These are phyloP conservation scores for Arnoldichthys spilopterus DNA, from an alignment of 2,797 vertebrate genomes.

Conservation along the genomic window DNA sequence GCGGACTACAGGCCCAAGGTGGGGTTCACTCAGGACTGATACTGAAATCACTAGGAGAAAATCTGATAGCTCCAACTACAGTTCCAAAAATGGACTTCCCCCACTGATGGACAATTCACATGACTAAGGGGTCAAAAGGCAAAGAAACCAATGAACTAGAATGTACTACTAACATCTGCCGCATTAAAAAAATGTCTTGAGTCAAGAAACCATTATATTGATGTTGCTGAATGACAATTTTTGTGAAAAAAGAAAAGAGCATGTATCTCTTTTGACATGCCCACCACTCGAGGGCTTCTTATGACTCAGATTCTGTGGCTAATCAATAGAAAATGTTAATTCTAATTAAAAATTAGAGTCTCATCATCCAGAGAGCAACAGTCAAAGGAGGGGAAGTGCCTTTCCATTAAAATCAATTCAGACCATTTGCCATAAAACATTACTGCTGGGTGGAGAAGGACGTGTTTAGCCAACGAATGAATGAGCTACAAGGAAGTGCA, in stretches of 20 bases:
- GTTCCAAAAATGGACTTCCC: conserved; percentile 1
- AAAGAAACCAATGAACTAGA: not conserved
- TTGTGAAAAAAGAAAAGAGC: too few species aligned
- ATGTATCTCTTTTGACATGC: too few species aligned
- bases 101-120: not conserved
- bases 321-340: not conserved
- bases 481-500: not conserved
- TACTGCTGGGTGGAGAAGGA: conserved; percentile 21
- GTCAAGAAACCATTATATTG: not conserved
- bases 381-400: not conserved
- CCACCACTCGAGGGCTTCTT: not conserved
- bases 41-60: not conserved
- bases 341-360: not conserved
- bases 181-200: too few species aligned
- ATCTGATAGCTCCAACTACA: not conserved
- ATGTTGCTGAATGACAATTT: too few species aligned
- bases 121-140: not conserved
- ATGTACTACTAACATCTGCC: too few species aligned
- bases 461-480: conserved; percentile 9
- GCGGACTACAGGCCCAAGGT: too few species aligned
- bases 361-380: not conserved
- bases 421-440: conserved; percentile 17
- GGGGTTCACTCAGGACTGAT: too few species aligned
- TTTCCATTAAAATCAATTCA: conserved; percentile 15
- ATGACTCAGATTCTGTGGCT: not conserved